These are phyloP conservation scores for Pachyuromys duprasi DNA, from an alignment of 2,797 vertebrate genomes.

Conservation along the genomic window DNA sequence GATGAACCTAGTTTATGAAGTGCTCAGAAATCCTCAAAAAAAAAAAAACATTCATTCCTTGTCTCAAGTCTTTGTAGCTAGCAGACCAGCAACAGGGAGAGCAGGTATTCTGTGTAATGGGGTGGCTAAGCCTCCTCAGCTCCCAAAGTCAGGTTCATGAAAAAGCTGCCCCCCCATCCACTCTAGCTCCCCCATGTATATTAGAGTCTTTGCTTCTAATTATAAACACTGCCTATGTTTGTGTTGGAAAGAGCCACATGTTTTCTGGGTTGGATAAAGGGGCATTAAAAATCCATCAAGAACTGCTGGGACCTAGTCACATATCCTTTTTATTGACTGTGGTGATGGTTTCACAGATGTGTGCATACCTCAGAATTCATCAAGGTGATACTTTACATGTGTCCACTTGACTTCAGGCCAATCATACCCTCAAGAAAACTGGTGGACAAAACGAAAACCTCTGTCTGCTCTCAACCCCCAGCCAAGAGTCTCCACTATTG, in stretches of 20 bases:
- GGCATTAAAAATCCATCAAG: not conserved
- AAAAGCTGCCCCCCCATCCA: not conserved
- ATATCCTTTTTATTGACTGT: not conserved
- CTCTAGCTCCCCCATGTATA: not conserved
- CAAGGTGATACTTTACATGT: not conserved
- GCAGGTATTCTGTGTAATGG: not conserved
- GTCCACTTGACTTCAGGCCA: not conserved
- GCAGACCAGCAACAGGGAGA: not conserved
- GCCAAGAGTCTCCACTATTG: not conserved
- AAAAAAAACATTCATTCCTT: not conserved
- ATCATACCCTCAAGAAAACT: not conserved
- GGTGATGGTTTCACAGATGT: not conserved
- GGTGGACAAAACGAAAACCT: not conserved
- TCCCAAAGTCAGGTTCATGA: not conserved
- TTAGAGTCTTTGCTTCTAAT: constrained; percentile 26
- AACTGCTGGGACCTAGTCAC: not conserved
- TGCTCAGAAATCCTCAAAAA: constrained; percentile 43
- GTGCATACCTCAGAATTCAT: not conserved
- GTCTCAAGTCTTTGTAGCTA: not conserved
- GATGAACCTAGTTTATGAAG: constrained; percentile 2
- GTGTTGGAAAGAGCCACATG: not conserved
- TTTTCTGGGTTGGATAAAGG: not conserved
- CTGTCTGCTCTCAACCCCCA: not conserved
- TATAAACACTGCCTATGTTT: not conserved
- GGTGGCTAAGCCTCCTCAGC: not conserved